Evolutionary conservation across 2,888 invertebrate genomes (phyloP), one percentile per base, ranked within the genome.

Genomic region (Amphiduros pacificus): DNA sequence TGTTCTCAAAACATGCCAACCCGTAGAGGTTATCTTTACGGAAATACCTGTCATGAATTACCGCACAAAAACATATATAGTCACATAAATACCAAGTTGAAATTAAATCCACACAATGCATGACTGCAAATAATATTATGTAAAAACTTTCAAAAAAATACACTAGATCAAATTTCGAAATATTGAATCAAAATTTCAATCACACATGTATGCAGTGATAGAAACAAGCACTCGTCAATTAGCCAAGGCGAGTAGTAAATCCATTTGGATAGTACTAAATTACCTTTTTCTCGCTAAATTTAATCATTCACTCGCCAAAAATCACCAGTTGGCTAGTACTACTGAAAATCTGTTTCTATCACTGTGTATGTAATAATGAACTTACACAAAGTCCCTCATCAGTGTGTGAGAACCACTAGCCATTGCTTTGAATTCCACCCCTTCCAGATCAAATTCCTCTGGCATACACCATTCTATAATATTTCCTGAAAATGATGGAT

Each of bases 341-440:
- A n/a, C n/a, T n/a, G n/a, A n/a, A n/a, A n/a, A n/a, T n/a, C n/a
- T 11, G 36, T 36, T 36, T 9, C 9, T 36, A 36, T 11, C 17
- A 36, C 36, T 36, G 36, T 36, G 36, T n/a, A n/a, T n/a, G n/a
- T n/a, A 36, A 36, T 11, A 36, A 36, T 11, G 14, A 44, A 76
- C 82, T 77, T 72, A 83, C 83, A 82, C 82, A 77, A 83, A 83
- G 67, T 84, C 84, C 61, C 74, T 78, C 32, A 72, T 68, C 31
- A 82, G 74, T 51, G 78, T 77, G 66, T 84, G 84, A 20, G 82
- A 82, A 1, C 84, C 84, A 73, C 83, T 83, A 44, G 81, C 78
- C 80, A 84, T 81, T 24, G 84, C 82, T 65, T 83, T 82, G 68
- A 84, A 84, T 70, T 84, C 84, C 11, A 84, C 79, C 2, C 83